Base-by-base conservation (phyloP, 2,113 vertebrate species). In the Cottus gobio region DNA sequence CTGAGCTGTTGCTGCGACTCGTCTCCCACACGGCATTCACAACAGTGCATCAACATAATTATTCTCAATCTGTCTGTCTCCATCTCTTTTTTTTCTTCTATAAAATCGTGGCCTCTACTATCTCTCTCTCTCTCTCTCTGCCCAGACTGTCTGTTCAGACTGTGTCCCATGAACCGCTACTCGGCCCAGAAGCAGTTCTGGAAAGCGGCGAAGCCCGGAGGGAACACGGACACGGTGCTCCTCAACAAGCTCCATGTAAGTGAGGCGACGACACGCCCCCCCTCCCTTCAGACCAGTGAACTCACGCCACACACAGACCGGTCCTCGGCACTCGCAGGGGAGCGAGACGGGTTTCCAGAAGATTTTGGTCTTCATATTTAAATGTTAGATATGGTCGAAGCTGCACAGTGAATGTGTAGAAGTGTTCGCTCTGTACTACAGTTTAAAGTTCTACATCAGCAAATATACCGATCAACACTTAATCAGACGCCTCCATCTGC, bases 101-200 rank as follows among this genome's bases (percentile, higher is more conserved):
- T n/a, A n/a, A n/a, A n/a, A n/a, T n/a, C n/a, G n/a, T 34, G 39
- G 12, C 58, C 46, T 73, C 26, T 58, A 0, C 67, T 42, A n/a
- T n/a, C n/a, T n/a, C n/a, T n/a, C n/a, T n/a, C n/a, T 46, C 22
- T 70, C 34, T 76, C 2, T 70, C 42, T 73, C n/a, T 67, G 7
- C 12, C 62, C 48, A 99, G 98, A 99, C 92, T 99, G 98, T 92
- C 96, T 99, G 68, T 99, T 99, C 92, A 97, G 96, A 75, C 95
- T 99, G 16, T 99, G 98, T 89, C 98, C 98, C 60, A 99, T 99
- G 98, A 99, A 99, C 92, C 96, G 98, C 77, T 99, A 99, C 93
- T 99, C 98, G 0, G 98, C 98, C 61, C 98, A 99, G 87, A 99
- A 99, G 92, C 98, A 99, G 94, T 99, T 99, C 94, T 99, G 98